These are phyloP conservation scores for Eciton burchellii DNA, from an alignment of 1,140 invertebrate species.

Conservation along the genomic window DNA sequence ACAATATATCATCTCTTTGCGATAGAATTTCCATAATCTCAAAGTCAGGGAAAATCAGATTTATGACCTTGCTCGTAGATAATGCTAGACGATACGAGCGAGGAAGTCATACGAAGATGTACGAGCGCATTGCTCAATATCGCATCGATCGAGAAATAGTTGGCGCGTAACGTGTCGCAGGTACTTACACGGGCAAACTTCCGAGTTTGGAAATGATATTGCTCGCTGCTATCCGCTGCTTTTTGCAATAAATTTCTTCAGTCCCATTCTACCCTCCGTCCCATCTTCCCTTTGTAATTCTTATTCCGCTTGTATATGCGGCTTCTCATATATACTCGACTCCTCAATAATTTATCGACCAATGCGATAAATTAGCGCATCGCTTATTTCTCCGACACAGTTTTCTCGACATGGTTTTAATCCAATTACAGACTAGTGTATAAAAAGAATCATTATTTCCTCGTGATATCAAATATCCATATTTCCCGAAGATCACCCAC, in stretches of 20 bases:
- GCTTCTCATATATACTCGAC: not conserved
- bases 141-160: constrained; percentile 29
- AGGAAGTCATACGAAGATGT: constrained; percentile 9
- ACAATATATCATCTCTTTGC: not conserved
- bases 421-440: constrained; percentile 31
- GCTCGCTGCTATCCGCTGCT: constrained; percentile 1
- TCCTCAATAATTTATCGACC: not conserved
- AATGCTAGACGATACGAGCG: not conserved
- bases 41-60: not conserved
- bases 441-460: not conserved
- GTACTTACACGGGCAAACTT: constrained; percentile 23
- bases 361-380: not conserved
- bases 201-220: constrained; percentile 1
- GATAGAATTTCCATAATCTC: not conserved
- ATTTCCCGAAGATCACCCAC: constrained; percentile 37
- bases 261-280: not conserved
- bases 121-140: constrained; percentile 13
- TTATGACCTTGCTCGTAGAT: not conserved
- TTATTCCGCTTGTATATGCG: constrained; percentile 7
- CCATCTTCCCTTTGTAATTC: constrained; percentile 3
- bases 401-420: not conserved
- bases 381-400: not conserved
- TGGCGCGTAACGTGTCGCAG: not conserved
- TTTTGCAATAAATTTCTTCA: constrained; percentile 22
- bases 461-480: constrained; percentile 50